phyloP scores from a whole-genome alignment of 2,113 vertebrate species.

The Pedetes capensis region DNA sequence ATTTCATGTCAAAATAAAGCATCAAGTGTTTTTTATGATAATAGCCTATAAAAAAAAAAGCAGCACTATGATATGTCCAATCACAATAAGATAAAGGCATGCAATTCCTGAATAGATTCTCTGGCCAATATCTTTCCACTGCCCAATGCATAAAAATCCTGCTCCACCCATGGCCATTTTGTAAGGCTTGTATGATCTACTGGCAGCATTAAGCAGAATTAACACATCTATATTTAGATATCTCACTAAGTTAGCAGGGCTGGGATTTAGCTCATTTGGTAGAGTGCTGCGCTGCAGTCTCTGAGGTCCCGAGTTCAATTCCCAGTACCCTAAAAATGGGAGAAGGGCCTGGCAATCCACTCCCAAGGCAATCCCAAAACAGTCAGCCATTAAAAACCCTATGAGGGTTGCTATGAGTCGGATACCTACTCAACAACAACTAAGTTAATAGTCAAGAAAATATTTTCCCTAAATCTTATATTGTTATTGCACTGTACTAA shows the following conservation, averaged over 20 bases:
- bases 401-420: too few relatives aligned
- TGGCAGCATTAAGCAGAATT: neutral
- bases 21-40: neutral
- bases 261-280: too few relatives aligned
- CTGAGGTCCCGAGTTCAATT: too few relatives aligned
- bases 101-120: neutral
- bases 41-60: neutral
- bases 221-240: rapidly evolving
- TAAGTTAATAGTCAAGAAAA: neutral
- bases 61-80: neutral
- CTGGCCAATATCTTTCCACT: neutral
- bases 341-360: too few relatives aligned
- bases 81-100: neutral
- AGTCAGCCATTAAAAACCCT: too few relatives aligned
- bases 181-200: neutral
- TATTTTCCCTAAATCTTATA: neutral
- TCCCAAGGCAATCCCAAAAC: too few relatives aligned
- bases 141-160: neutral
- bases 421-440: too few relatives aligned
- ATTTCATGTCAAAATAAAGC: neutral
- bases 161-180: rapidly evolving
- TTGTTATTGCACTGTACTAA: neutral
- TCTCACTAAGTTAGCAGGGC: too few relatives aligned
- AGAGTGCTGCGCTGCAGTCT: too few relatives aligned
- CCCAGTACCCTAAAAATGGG: too few relatives aligned